Evolutionary conservation across 2,113 vertebrate genomes (phyloP).

Genomic region (Mus musculus): GRCm39 chr17:7169001-7169500

Average conservation of each 20-base stretch:
- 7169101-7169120: background rate
- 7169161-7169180: background rate
- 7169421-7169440: too few species aligned
- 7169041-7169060: background rate
- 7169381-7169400: too few species aligned
- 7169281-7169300: background rate
- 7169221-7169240: background rate
- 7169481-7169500: too few species aligned
- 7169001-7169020: background rate
- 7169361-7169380: too few species aligned
- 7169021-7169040: background rate
- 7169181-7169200: background rate
- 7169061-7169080: background rate
- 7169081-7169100: background rate
- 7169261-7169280: background rate
- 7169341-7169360: too few species aligned
- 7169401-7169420: too few species aligned
- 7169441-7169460: too few species aligned
- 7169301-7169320: background rate
- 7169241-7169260: background rate
- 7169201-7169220: background rate
- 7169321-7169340: too few species aligned
- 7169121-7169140: background rate
- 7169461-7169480: too few species aligned
- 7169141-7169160: background rate